Conservation (phyloP, 2,113 vertebrate genomes). For the Mormoops blainvillei region DNA sequence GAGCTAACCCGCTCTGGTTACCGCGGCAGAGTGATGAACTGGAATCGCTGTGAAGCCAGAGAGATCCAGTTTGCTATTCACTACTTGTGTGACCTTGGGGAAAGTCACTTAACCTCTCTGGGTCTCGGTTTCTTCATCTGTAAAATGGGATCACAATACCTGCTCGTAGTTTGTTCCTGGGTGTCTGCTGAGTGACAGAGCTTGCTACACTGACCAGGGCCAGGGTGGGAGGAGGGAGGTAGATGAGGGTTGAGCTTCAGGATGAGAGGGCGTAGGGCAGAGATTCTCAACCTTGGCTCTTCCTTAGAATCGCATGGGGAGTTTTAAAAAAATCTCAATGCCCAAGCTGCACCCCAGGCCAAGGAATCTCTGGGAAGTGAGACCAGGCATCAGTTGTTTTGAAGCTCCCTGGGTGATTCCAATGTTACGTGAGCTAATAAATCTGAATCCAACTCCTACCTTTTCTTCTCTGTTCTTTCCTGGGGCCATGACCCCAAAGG, state of each 20-base stretch:
- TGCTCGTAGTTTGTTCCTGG: neutral
- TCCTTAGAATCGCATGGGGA: neutral
- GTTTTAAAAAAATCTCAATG: neutral
- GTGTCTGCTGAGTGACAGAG: neutral
- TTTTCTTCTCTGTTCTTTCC: neutral
- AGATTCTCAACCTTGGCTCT: neutral
- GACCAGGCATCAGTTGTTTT: neutral
- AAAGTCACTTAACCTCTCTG: neutral
- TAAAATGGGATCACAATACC: neutral
- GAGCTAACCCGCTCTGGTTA: neutral
- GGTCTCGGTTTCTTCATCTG: neutral
- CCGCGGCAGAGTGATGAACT: neutral
- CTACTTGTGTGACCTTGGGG: neutral
- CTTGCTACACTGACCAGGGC: neutral
- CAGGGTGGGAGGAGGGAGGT: neutral
- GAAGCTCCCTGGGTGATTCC: neutral
- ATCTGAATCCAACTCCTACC: neutral
- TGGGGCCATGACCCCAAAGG: neutral
- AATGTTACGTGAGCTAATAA: neutral
- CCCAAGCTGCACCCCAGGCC: neutral
- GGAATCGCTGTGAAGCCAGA: neutral
- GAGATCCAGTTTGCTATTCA: neutral
- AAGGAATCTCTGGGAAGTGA: neutral
- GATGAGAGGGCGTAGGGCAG: neutral
- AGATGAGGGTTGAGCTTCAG: neutral